These are phyloP conservation scores for Cyaniris semiargus DNA, from an alignment of 2,888 invertebrate genomes.

Conservation along the genomic window DNA sequence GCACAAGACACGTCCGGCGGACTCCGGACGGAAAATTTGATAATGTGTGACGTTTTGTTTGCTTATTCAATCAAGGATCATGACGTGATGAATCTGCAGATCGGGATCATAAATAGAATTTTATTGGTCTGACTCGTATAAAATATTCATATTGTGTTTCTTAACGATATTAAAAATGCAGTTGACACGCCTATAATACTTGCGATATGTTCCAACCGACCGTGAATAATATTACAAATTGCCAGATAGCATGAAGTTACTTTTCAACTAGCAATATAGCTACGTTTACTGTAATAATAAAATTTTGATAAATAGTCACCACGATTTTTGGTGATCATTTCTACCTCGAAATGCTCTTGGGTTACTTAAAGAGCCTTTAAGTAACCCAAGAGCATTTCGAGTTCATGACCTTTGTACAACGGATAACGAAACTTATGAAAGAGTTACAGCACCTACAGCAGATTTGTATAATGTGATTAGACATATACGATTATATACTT, in stretches of 20 bases:
- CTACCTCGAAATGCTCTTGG: no score
- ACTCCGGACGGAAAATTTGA: slow-evolving; percentile 12
- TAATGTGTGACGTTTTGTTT: neutral
- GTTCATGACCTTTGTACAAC: slow-evolving; percentile 9
- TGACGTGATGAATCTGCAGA: neutral
- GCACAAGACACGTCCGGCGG: neutral
- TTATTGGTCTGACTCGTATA: neutral
- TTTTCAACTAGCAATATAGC: neutral
- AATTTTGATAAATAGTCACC: neutral
- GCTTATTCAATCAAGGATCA: neutral
- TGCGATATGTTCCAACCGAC: neutral
- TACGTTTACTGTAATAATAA: neutral
- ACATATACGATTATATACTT: slow-evolving; percentile 7
- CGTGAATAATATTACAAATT: neutral
- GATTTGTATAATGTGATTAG: slow-evolving; percentile 20
- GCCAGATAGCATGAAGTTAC: neutral
- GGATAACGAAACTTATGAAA: slow-evolving; percentile 20
- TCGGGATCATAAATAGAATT: neutral
- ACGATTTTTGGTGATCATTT: neutral
- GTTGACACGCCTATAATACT: neutral
- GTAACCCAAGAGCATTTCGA: neutral
- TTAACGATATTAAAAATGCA: neutral
- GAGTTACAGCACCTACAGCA: neutral
- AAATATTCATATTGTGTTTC: neutral
- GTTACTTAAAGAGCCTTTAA: neutral